phyloP scores from a whole-genome alignment of 2,113 vertebrate species.

The Prinia subflava region DNA sequence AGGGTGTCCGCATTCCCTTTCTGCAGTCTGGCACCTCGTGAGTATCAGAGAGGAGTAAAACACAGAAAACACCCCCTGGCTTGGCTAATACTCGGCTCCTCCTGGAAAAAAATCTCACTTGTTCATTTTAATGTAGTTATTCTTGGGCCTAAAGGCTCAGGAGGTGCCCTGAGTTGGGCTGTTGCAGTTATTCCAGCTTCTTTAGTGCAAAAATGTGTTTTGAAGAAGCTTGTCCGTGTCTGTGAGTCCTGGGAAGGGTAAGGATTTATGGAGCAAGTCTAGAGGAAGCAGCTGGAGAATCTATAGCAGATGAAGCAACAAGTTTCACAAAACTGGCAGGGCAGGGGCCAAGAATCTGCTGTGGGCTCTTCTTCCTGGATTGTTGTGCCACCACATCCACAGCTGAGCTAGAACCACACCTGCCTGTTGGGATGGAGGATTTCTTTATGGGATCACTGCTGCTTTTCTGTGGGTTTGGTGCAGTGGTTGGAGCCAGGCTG shows the following conservation, averaged over 20 bases:
- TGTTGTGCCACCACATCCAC: not conserved
- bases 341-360: not conserved
- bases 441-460: not conserved
- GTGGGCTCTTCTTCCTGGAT: not conserved
- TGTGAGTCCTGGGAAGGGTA: not conserved
- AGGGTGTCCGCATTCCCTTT: slow-evolving; percentile 93
- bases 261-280: not conserved
- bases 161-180: not conserved
- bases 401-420: not conserved
- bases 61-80: not conserved
- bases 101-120: not conserved
- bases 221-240: rapidly evolving
- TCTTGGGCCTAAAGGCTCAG: not conserved
- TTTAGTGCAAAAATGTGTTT: rapidly evolving
- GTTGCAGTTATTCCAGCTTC: not conserved
- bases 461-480: not conserved
- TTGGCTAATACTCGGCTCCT: too few relatives aligned
- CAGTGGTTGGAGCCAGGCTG: not conserved
- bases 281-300: not conserved
- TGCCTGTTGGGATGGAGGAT: not conserved
- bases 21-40: slow-evolving; percentile 90
- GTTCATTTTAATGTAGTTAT: not conserved
- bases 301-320: rapidly evolving
- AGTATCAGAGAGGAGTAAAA: slow-evolving; percentile 36
- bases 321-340: not conserved